A percentile compares a stretch with the other conserved stretches of the same genome.
These are phyloP conservation scores for Huso huso DNA, from an alignment of 2,797 vertebrate genomes.

Conservation along the genomic window DNA sequence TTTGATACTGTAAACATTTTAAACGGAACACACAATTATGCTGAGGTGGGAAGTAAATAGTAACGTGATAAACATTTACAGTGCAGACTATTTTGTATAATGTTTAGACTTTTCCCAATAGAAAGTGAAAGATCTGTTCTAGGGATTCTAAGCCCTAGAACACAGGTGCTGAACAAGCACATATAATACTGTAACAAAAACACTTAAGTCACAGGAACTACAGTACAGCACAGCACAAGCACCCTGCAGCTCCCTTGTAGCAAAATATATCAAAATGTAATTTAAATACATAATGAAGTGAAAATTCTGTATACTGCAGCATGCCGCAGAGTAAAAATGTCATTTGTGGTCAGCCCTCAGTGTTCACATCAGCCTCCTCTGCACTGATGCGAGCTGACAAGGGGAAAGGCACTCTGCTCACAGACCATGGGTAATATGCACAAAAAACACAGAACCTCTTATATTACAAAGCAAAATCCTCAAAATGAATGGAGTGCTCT, in stretches of 20 bases:
- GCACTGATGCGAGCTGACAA: conserved; percentile 17
- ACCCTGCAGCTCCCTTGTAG: neutral
- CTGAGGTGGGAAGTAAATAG: too few species aligned
- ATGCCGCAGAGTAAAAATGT: conserved; percentile 1
- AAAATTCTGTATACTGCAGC: neutral
- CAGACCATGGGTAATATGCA: conserved; percentile 7
- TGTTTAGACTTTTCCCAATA: too few species aligned
- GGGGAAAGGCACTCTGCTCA: conserved; percentile 11
- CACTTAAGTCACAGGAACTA: too few species aligned
- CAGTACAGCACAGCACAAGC: neutral
- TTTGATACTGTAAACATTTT: too few species aligned
- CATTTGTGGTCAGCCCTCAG: conserved; percentile 4
- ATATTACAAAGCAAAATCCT: neutral
- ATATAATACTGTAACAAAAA: too few species aligned
- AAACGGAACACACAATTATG: too few species aligned
- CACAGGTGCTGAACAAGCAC: too few species aligned
- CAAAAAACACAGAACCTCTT: conserved; percentile 6
- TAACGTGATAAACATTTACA: too few species aligned
- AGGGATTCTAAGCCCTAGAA: too few species aligned
- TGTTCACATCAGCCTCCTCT: conserved; percentile 13
- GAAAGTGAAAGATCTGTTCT: too few species aligned
- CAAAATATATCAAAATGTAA: neutral
- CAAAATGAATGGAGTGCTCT: neutral
- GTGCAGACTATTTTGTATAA: too few species aligned
- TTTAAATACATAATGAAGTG: neutral